Evolutionary conservation across 30 jellyfish, hydroid and myxozoan genomes (phyloP).

Genomic region (Clytia hemisphaerica): DNA sequence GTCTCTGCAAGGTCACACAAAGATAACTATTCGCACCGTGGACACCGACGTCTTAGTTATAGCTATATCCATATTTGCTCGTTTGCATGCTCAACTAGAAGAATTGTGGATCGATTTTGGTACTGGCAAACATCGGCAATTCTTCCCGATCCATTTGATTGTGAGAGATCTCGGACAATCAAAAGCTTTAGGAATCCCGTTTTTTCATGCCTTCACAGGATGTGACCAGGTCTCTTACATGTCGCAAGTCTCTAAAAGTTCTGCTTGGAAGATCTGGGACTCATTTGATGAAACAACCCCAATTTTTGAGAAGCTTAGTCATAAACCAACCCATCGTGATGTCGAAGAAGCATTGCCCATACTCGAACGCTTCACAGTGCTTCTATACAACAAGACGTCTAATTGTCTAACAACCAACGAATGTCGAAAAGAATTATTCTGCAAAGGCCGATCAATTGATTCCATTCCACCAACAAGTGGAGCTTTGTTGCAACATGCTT

Average conservation of each 20-base stretch:
- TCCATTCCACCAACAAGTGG: not conserved
- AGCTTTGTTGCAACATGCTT: not conserved
- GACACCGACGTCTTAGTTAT: too few relatives aligned
- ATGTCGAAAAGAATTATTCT: constrained; percentile 4
- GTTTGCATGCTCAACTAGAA: too few relatives aligned
- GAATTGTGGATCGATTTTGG: constrained; percentile 1
- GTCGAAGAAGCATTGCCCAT: not conserved
- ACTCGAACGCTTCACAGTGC: not conserved
- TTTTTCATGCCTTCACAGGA: constrained; percentile 8
- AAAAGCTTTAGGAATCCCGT: not conserved
- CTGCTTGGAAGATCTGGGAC: not conserved
- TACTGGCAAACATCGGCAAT: not conserved
- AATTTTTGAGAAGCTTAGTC: not conserved
- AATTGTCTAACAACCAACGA: constrained; percentile 4
- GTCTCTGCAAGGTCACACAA: too few relatives aligned
- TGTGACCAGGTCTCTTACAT: constrained; percentile 1
- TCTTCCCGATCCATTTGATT: constrained; percentile 1
- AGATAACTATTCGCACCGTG: too few relatives aligned
- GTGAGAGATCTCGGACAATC: not conserved
- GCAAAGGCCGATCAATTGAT: not conserved
- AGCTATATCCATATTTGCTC: too few relatives aligned
- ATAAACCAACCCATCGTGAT: not conserved
- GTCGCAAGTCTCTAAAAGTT: not conserved
- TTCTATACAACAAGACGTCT: constrained; percentile 1
- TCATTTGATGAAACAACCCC: not conserved